Evolutionary conservation across 2,888 invertebrate genomes (phyloP).

Genomic region (Nipponacmea schrenckii): DNA sequence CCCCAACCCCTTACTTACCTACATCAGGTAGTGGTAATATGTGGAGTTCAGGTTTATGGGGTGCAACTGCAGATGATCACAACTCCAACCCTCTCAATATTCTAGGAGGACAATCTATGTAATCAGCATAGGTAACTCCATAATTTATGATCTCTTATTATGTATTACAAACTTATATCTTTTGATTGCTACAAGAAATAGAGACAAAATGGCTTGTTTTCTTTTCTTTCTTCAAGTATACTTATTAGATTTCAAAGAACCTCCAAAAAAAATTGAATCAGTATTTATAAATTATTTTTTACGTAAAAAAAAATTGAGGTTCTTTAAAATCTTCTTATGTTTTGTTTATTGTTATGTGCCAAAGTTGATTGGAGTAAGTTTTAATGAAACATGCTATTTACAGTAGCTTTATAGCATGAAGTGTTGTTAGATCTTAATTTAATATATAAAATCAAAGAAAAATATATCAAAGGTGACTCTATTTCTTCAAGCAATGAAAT

Average conservation of each 20-base stretch:
- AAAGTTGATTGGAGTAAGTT: constrained; percentile 1
- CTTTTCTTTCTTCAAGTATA: neutral
- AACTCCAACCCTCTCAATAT: constrained; percentile 52
- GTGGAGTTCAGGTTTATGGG: constrained; percentile 36
- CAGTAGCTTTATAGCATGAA: constrained; percentile 4
- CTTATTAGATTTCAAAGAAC: neutral
- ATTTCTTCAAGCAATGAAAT: neutral
- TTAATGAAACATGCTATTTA: constrained; percentile 1
- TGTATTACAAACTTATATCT: neutral
- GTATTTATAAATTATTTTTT: constrained; percentile 9
- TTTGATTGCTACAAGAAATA: no score
- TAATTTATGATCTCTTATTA: constrained; percentile 1
- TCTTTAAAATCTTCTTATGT: neutral
- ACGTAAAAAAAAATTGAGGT: neutral
- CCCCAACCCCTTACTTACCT: constrained; percentile 26
- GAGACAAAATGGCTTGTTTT: neutral
- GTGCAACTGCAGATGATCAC: constrained; percentile 39
- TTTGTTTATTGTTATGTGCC: constrained; percentile 7
- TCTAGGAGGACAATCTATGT: constrained; percentile 51
- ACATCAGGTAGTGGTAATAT: constrained; percentile 27
- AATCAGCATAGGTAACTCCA: constrained; percentile 19
- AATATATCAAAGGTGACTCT: constrained; percentile 2
- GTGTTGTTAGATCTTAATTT: constrained; percentile 6
- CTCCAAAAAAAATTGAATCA: neutral
- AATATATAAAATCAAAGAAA: constrained; percentile 5